phyloP scores from a whole-genome alignment of 1,140 invertebrate genomes.

The Mya arenaria region DNA sequence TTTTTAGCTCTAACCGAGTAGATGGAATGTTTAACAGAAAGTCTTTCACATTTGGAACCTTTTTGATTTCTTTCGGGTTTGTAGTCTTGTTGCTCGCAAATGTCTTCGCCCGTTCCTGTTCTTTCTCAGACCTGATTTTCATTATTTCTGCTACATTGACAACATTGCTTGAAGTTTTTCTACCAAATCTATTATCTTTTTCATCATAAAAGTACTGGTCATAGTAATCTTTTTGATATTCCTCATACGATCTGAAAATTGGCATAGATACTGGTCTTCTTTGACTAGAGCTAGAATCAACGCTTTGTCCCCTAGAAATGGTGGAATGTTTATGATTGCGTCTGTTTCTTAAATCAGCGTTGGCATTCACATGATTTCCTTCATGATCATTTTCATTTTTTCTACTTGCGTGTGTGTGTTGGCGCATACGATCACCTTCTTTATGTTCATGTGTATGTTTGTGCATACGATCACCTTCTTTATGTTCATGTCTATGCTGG shows the following conservation, averaged over 20 bases:
- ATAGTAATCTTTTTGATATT: slow-evolving; percentile 31
- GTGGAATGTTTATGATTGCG: not conserved
- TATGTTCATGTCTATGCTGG: no score
- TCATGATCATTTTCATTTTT: not conserved
- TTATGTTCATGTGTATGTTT: no score
- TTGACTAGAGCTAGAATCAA: not conserved
- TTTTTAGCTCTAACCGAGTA: not conserved
- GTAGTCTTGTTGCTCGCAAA: not conserved
- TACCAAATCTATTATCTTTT: not conserved
- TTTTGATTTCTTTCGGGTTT: no score
- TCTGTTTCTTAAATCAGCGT: not conserved
- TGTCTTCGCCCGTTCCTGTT: not conserved
- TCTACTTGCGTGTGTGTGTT: not conserved
- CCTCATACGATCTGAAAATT: slow-evolving; percentile 10
- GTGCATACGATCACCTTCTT: no score
- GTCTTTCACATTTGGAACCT: slow-evolving; percentile 1
- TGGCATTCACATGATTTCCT: not conserved
- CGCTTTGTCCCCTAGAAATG: not conserved
- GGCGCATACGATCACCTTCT: no score
- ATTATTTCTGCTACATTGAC: slow-evolving; percentile 44
- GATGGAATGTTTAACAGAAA: slow-evolving; percentile 20
- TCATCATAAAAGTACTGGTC: slow-evolving; percentile 53
- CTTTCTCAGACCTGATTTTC: not conserved
- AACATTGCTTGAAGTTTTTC: not conserved
- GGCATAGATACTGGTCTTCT: slow-evolving; percentile 20